phyloP scores from a whole-genome alignment of 2,888 invertebrate genomes.

The Drosophila ustulata region DNA sequence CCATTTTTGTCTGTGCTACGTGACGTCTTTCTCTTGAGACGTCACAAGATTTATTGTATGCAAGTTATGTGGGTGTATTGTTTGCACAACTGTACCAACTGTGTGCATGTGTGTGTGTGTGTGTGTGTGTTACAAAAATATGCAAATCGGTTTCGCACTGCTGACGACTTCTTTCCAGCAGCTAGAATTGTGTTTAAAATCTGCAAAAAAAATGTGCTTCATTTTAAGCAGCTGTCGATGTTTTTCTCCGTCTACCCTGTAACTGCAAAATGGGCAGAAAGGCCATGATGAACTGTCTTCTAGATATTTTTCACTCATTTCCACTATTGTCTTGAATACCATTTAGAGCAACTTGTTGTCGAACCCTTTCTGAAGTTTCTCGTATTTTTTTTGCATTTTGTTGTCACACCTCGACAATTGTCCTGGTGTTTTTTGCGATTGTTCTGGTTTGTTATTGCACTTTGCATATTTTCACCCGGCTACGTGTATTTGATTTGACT shows the following conservation, averaged over 20 bases:
- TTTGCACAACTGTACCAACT: slow-evolving; percentile 53
- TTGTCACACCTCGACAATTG: slow-evolving; percentile 60
- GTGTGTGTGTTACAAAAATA: slow-evolving; percentile 52
- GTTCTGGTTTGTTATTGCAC: slow-evolving; percentile 57
- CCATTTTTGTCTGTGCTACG: slow-evolving; percentile 68
- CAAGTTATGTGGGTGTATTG: slow-evolving; percentile 69
- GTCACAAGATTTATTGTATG: slow-evolving; percentile 81
- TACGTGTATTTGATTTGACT: slow-evolving; percentile 60
- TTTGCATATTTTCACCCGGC: slow-evolving; percentile 55
- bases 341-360: background rate
- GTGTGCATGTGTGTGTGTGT: slow-evolving; percentile 16
- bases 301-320: background rate
- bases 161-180: slow-evolving; percentile 73
- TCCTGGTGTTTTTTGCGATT: slow-evolving; percentile 28
- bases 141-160: slow-evolving; percentile 73
- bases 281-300: background rate
- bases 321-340: background rate
- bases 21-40: slow-evolving; percentile 80
- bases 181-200: slow-evolving; percentile 77
- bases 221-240: slow-evolving; percentile 69
- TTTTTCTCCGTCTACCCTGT: slow-evolving; percentile 4
- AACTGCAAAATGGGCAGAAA: rapidly evolving
- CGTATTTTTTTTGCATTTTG: slow-evolving; percentile 4
- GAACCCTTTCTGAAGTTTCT: background rate
- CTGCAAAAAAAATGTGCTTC: slow-evolving; percentile 70